A percentile compares a stretch with the other conserved stretches of the same genome.
These are phyloP conservation scores for Choloepus didactylus DNA, from an alignment of 2,797 vertebrate species.

Conservation along the genomic window DNA sequence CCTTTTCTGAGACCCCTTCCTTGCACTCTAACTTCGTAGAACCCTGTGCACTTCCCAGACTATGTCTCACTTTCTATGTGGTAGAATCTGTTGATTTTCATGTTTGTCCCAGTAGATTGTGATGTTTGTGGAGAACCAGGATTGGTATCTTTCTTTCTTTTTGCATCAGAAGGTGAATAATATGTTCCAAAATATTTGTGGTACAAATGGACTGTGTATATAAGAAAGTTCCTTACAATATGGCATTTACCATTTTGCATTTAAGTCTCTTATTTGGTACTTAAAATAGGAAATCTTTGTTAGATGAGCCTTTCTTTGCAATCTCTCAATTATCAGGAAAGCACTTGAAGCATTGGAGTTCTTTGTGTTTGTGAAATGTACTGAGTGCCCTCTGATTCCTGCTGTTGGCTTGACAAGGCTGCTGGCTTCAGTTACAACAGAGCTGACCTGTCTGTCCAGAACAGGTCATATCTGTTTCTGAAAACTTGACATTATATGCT, in stretches of 20 bases:
- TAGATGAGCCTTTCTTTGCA: constrained; percentile 9
- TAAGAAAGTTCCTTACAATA: background rate
- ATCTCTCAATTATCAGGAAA: background rate
- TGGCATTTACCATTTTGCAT: background rate
- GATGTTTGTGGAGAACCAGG: too few relatives aligned
- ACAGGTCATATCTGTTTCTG: background rate
- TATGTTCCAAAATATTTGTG: background rate
- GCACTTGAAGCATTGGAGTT: background rate
- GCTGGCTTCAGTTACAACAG: background rate
- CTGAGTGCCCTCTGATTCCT: background rate
- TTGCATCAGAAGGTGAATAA: background rate
- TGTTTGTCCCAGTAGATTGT: background rate
- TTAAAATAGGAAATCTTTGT: background rate
- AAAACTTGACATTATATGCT: background rate
- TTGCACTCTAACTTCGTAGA: background rate
- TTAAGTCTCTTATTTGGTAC: background rate
- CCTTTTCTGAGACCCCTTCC: background rate
- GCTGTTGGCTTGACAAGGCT: background rate
- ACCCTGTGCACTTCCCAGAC: background rate
- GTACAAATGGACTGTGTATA: background rate
- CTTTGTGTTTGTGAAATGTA: constrained; percentile 18
- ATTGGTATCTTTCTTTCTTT: background rate
- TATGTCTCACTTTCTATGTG: background rate
- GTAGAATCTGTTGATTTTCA: background rate
- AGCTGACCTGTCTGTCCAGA: background rate